These are phyloP conservation scores for Catocala nupta DNA, from an alignment of 2,888 invertebrate genomes.

Conservation along the genomic window DNA sequence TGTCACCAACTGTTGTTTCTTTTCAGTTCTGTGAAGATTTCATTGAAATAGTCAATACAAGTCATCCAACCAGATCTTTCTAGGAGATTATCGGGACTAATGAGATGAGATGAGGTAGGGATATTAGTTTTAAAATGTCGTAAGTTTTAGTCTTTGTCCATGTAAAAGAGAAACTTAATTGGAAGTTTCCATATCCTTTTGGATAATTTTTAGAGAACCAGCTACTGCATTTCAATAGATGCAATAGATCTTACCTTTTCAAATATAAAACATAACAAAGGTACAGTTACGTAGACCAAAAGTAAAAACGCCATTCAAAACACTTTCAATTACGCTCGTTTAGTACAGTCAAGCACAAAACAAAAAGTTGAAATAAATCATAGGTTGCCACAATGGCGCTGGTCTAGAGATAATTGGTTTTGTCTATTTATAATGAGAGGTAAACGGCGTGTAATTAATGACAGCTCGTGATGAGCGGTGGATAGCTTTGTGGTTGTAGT, in stretches of 20 bases:
- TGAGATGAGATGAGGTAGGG: too few relatives aligned
- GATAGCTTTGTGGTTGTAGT: conserved; percentile 66
- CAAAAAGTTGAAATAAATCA: conserved; percentile 73
- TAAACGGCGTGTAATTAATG: conserved; percentile 82
- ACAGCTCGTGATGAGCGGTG: conserved; percentile 61
- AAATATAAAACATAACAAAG: conserved; percentile 7
- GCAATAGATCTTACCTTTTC: too few relatives aligned
- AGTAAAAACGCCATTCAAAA: conserved; percentile 55
- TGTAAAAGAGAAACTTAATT: too few relatives aligned
- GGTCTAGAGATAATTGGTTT: conserved; percentile 76
- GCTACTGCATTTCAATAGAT: too few relatives aligned
- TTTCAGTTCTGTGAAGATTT: too few relatives aligned
- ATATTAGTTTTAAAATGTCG: not conserved
- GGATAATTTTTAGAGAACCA: too few relatives aligned
- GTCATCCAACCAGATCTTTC: too few relatives aligned
- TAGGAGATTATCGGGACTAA: too few relatives aligned
- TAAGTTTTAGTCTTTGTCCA: too few relatives aligned
- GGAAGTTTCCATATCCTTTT: too few relatives aligned
- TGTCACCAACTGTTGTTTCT: too few relatives aligned
- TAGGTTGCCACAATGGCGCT: conserved; percentile 57
- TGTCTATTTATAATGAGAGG: conserved; percentile 81
- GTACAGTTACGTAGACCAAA: conserved; percentile 37
- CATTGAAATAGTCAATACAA: too few relatives aligned
- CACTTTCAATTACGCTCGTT: conserved; percentile 62
- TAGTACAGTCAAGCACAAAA: conserved; percentile 59